Evolutionary conservation across 2,113 vertebrate genomes (phyloP), one percentile per base, ranked within the genome.

Genomic region (Rhinoptilus africanus): DNA sequence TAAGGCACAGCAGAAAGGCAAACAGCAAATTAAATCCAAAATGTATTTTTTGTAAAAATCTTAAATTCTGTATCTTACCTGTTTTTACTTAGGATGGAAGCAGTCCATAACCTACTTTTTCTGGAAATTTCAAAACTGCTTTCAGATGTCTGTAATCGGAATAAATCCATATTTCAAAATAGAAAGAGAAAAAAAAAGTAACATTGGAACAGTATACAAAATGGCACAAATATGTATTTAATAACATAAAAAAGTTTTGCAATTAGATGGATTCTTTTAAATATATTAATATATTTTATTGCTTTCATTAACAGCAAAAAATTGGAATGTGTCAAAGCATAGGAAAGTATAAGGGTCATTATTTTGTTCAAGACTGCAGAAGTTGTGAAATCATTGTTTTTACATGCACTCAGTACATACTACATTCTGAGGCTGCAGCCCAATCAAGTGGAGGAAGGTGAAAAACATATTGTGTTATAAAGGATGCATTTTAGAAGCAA

Each of bases 351-450:
- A 74, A 37, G 22, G 63, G 4, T 18, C 16, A 11, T 16, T 15
- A 43, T 35, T 84, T 51, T 54, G 22, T 10, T 81, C 19, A 30
- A 48, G 13, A 62, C 11, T 66, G 9, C 37, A 75, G 30, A 57
- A 94, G 66, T 12, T 5, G 9, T 48, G 9, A 51, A 92, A 26
- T 24, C 6, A 20, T 45, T 84, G 9, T 9, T 24, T 80, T 87
- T 24, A 22, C 1, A 0, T 8, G 3, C 10, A n/a, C 8, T 35
- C 39, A 34, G 22, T 53, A 35, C 5, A 10, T 41, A 4, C 8
- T 59, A 7, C 19, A 14, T 37, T 72, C 20, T 76, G 23, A 39
- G 21, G 16, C 7, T 77, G 14, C 28, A 48, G 21, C 27, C 4
- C 26, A 51, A 16, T 20, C n/a, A 51, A 59, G 6, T 56, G 30